phyloP scores from a whole-genome alignment of 2,888 invertebrate genomes.

The Sympetrum striolatum region DNA sequence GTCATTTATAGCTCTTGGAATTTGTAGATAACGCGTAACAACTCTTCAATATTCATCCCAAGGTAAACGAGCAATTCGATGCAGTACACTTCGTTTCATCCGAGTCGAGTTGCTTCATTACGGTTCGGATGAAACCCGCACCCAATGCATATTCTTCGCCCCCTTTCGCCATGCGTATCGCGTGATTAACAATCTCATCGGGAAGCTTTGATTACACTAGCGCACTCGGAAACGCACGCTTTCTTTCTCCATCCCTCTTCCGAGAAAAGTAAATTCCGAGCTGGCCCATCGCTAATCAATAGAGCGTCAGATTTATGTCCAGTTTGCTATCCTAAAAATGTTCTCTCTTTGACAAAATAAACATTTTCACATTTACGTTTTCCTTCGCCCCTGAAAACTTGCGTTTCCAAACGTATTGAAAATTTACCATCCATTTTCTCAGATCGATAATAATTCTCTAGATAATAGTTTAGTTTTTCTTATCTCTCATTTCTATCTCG shows the following conservation, averaged over 20 bases:
- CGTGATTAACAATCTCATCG: not conserved
- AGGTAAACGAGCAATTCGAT: not conserved
- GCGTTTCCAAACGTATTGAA: not conserved
- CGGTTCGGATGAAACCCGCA: not conserved
- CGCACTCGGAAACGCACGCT: not conserved
- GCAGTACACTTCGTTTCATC: no score
- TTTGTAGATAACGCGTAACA: not conserved
- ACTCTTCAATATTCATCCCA: no score
- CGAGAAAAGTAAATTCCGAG: no score
- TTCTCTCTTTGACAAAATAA: not conserved
- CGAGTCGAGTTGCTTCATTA: slow-evolving; percentile 13
- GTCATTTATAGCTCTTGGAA: no score
- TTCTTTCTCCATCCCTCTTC: not conserved
- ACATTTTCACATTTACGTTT: not conserved
- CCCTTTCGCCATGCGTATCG: not conserved
- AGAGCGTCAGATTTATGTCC: not conserved
- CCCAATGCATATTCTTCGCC: no score
- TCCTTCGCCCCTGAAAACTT: not conserved
- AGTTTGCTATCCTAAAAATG: not conserved
- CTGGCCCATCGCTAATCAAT: no score
- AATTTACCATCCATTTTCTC: no score
- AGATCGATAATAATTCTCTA: no score
- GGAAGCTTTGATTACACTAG: not conserved
- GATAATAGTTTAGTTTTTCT: no score
- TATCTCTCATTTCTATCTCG: no score